These are phyloP conservation scores for Leptoclinus maculatus DNA, from an alignment of 2,797 vertebrate species.

Conservation along the genomic window DNA sequence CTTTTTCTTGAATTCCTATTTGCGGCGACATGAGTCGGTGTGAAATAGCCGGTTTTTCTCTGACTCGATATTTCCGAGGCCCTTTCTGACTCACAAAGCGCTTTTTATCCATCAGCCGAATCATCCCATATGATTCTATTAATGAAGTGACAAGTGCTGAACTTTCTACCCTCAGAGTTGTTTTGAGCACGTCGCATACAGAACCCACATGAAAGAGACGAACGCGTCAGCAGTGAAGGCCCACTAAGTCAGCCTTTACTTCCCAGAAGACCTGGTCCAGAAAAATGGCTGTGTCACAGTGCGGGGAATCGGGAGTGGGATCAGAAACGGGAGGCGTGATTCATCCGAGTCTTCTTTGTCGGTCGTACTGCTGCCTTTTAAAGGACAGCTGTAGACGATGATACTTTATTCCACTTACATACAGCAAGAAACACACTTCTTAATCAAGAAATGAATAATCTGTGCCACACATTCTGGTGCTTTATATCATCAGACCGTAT, in stretches of 20 bases:
- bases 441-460: neutral
- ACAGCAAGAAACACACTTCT: neutral
- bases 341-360: conserved; percentile 31
- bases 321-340: conserved; percentile 9
- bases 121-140: conserved; percentile 54
- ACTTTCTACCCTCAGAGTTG: conserved; percentile 47
- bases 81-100: conserved; percentile 65
- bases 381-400: neutral
- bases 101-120: conserved; percentile 44
- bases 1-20: neutral
- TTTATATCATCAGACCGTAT: neutral
- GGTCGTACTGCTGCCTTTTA: neutral
- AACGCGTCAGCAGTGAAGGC: conserved; percentile 60
- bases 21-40: neutral
- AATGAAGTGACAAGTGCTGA: conserved; percentile 59
- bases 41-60: conserved; percentile 10
- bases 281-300: conserved; percentile 73
- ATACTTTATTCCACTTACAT: neutral
- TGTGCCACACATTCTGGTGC: neutral
- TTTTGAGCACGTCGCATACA: conserved; percentile 59
- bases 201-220: conserved; percentile 76
- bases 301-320: conserved; percentile 58
- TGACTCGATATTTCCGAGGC: conserved; percentile 44
- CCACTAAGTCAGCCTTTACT: conserved; percentile 53
- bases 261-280: conserved; percentile 75